Conservation (phyloP, 1,140 invertebrate species). For the Eulimnadia texana region DNA sequence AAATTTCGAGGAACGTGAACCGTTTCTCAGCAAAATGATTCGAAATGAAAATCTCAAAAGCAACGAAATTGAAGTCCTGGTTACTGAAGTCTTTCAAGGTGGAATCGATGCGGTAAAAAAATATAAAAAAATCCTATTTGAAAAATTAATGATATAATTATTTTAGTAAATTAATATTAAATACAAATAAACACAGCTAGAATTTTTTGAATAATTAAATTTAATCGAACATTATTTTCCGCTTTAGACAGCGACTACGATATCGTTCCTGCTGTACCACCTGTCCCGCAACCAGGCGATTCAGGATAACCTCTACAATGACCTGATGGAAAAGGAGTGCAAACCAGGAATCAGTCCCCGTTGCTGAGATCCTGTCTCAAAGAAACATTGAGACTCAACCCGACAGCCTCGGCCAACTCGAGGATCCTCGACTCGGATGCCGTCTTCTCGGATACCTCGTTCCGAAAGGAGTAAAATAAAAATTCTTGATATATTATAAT, state of each 20-base stretch:
- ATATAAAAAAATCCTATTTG: not conserved
- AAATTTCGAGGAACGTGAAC: constrained; percentile 1
- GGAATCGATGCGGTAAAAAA: constrained; percentile 14
- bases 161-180: no score
- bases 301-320: constrained; percentile 4
- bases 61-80: constrained; percentile 1
- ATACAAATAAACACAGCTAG: no score
- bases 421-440: constrained; percentile 24
- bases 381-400: constrained; percentile 38
- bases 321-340: not conserved
- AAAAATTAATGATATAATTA: constrained; percentile 3
- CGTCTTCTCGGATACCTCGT: constrained; percentile 25
- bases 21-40: not conserved
- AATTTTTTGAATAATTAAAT: no score
- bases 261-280: constrained; percentile 11
- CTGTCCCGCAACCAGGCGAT: not conserved
- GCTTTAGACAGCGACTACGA: constrained; percentile 11
- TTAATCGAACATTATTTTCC: not conserved
- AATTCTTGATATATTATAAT: no score
- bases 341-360: not conserved
- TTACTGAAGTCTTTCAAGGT: constrained; percentile 14
- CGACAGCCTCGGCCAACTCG: constrained; percentile 24
- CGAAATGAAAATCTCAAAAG: not conserved
- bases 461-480: constrained; percentile 43
- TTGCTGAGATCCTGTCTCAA: constrained; percentile 45